These are phyloP conservation scores for Zosterops lateralis DNA, from an alignment of 2,113 vertebrate species.

Conservation along the genomic window DNA sequence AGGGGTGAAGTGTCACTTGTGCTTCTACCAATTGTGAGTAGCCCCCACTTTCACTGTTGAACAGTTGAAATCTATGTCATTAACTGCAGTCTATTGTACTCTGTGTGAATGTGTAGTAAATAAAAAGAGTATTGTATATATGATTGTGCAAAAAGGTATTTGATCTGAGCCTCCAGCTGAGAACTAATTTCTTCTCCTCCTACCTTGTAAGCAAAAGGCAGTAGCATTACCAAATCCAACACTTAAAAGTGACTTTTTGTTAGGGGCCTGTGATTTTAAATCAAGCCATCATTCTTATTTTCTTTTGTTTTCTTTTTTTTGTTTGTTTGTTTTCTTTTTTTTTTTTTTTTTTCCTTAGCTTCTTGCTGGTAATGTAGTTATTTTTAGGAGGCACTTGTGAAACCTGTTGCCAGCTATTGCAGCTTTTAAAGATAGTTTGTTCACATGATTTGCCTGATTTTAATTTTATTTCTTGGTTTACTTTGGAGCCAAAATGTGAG, in stretches of 20 bases:
- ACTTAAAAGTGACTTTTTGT: background rate
- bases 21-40: conserved; percentile 53
- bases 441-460: background rate
- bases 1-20: conserved; percentile 60
- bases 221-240: background rate
- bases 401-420: background rate
- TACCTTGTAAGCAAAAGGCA: background rate
- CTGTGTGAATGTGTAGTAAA: conserved; percentile 21
- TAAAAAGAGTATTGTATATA: background rate
- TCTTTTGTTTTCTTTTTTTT: background rate
- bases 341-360: background rate
- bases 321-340: background rate
- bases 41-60: conserved; percentile 43
- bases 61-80: conserved; percentile 45
- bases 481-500: background rate
- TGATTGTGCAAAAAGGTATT: background rate
- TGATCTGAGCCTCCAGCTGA: conserved; percentile 11
- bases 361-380: background rate
- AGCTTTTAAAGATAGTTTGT: background rate
- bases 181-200: background rate
- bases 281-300: background rate
- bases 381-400: background rate
- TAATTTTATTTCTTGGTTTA: background rate
- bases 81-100: conserved; percentile 36
- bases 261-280: background rate